A percentile compares a stretch with the other conserved stretches of the same genome.
These are phyloP conservation scores for Mongoloraphidia duomilia DNA, from an alignment of 2,888 invertebrate species.

Conservation along the genomic window DNA sequence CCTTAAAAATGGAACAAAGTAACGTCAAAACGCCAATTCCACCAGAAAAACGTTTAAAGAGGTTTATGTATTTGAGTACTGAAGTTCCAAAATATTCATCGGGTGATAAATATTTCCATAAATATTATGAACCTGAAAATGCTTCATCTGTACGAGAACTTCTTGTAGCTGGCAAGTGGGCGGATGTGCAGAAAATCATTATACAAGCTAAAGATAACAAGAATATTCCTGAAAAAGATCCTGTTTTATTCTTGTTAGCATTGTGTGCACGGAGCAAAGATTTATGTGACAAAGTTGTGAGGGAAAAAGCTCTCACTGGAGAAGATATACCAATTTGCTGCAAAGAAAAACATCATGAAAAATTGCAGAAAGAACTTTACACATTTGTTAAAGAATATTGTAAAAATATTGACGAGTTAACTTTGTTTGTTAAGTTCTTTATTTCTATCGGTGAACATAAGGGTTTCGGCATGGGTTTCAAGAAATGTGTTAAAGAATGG, in stretches of 20 bases:
- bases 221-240: not conserved
- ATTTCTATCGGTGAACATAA: conserved; percentile 4
- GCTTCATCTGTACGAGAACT: conserved; percentile 9
- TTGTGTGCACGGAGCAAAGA: conserved; percentile 1
- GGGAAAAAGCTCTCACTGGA: no score
- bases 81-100: conserved; percentile 19
- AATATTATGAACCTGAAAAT: conserved; percentile 11
- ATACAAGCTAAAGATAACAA: not conserved
- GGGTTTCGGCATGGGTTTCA: conserved; percentile 48
- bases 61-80: conserved; percentile 21
- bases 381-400: conserved; percentile 38
- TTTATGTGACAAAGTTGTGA: not conserved
- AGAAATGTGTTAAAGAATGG: conserved; percentile 47
- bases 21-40: no score
- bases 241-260: conserved; percentile 2
- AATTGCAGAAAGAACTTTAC: conserved; percentile 38
- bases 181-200: not conserved
- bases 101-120: conserved; percentile 19
- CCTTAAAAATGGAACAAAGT: no score
- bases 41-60: conserved; percentile 13
- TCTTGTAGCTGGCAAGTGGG: conserved; percentile 1
- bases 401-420: conserved; percentile 38
- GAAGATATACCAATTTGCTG: no score
- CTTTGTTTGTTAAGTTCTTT: conserved; percentile 22
- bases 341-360: conserved; percentile 9